phyloP scores from a whole-genome alignment of 1,140 invertebrate species.

The Propsilocerus akamusi region DNA sequence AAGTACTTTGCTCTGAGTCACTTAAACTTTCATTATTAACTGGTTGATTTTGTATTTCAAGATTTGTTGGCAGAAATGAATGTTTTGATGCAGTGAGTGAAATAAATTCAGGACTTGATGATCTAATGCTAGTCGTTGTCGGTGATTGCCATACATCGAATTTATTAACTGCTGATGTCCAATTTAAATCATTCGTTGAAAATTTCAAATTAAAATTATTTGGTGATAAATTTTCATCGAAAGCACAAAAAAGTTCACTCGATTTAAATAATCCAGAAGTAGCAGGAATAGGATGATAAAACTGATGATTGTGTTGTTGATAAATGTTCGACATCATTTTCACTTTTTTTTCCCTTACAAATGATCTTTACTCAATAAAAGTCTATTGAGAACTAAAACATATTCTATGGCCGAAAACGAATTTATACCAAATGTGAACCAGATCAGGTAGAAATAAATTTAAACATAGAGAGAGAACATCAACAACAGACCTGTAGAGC shows the following conservation, averaged over 20 bases:
- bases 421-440: too few species aligned
- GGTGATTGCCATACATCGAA: slow-evolving; percentile 37
- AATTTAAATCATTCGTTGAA: not conserved
- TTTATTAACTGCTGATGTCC: not conserved
- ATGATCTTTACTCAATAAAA: too few species aligned
- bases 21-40: not conserved
- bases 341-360: too few species aligned
- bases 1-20: not conserved
- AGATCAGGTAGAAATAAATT: too few species aligned
- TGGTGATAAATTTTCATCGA: not conserved
- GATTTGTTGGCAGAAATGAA: not conserved
- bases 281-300: not conserved
- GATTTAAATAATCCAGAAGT: not conserved
- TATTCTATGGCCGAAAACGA: too few species aligned
- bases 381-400: too few species aligned
- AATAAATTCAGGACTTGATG: slow-evolving; percentile 26
- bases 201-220: not conserved
- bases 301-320: too few species aligned
- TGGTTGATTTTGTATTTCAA: not conserved
- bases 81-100: not conserved
- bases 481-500: too few species aligned
- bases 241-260: not conserved
- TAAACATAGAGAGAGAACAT: too few species aligned
- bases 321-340: not conserved
- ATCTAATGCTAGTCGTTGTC: slow-evolving; percentile 35